Conservation (phyloP, 2,888 invertebrate genomes). For the Limulus polyphemus region DNA sequence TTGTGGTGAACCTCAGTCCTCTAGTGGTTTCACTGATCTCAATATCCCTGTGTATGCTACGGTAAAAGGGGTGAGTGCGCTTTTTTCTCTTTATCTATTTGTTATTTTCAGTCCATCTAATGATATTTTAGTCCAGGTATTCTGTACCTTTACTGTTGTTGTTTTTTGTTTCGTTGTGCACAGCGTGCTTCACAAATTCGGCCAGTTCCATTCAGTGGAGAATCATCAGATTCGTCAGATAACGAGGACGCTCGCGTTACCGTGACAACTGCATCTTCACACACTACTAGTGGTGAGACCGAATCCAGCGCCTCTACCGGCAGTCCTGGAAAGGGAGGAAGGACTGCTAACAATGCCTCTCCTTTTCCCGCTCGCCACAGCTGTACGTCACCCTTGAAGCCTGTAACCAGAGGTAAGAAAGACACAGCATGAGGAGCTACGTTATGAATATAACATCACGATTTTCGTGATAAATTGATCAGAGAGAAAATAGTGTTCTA, state of each 20-base stretch:
- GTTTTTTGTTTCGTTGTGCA: constrained; percentile 20
- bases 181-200: constrained; percentile 87
- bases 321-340: constrained; percentile 14
- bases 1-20: constrained; percentile 12
- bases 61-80: constrained; percentile 66
- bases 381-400: constrained; percentile 26
- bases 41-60: constrained; percentile 82
- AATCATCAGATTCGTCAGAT: constrained; percentile 87
- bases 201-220: constrained; percentile 89
- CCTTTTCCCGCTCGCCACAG: constrained; percentile 25
- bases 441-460: too few species aligned
- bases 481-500: too few species aligned
- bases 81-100: constrained; percentile 4
- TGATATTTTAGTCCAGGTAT: not conserved
- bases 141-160: not conserved
- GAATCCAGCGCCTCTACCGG: constrained; percentile 30
- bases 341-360: constrained; percentile 24
- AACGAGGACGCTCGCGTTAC: constrained; percentile 54
- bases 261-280: constrained; percentile 27
- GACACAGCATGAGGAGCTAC: too few species aligned
- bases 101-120: not conserved
- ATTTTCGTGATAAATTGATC: too few species aligned
- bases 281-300: constrained; percentile 26
- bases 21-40: constrained; percentile 15
- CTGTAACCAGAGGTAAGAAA: constrained; percentile 31